Percentiles rank a stretch among this genome's conserved stretches.
phyloP scores from a whole-genome alignment of 2,888 invertebrate genomes.

The Synanthedon myopaeformis region DNA sequence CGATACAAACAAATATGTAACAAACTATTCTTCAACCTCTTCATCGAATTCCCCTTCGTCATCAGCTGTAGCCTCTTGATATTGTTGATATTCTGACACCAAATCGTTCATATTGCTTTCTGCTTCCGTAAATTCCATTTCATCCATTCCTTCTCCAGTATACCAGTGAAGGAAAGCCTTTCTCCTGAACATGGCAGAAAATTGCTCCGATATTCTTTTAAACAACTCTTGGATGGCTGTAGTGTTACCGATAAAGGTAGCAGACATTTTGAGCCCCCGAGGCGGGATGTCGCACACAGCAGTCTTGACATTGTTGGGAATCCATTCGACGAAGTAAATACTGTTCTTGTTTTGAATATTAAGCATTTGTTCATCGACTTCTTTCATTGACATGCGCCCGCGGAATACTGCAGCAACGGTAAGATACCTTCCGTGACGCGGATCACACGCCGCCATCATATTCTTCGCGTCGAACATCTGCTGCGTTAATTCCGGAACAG shows the following conservation, averaged over 20 bases:
- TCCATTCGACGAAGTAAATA: constrained; percentile 77
- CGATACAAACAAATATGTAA: not conserved
- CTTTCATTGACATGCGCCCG: constrained; percentile 87
- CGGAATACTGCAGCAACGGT: constrained; percentile 85
- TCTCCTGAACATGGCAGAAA: constrained; percentile 86
- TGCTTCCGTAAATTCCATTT: constrained; percentile 91
- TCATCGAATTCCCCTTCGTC: constrained; percentile 83
- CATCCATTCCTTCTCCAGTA: constrained; percentile 92
- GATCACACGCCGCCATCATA: constrained; percentile 91
- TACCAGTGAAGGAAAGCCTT: constrained; percentile 94
- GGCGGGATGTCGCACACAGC: constrained; percentile 78
- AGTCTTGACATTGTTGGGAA: constrained; percentile 76
- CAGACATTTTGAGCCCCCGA: constrained; percentile 76
- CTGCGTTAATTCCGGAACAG: constrained; percentile 84
- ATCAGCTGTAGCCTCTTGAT: constrained; percentile 85
- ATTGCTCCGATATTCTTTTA: constrained; percentile 81
- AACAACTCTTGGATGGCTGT: constrained; percentile 83
- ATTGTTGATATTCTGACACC: constrained; percentile 87
- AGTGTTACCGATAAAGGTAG: constrained; percentile 82
- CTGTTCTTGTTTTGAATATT: constrained; percentile 77
- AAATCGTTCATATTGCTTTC: constrained; percentile 89
- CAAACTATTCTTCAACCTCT: constrained; percentile 47
- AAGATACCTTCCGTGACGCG: constrained; percentile 82
- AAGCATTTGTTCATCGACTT: constrained; percentile 79
- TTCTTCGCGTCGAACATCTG: constrained; percentile 89